A percentile compares a stretch with the other conserved stretches of the same genome.
Conservation (phyloP, 2,888 invertebrate species). For the Drosophila nigritarsus region DNA sequence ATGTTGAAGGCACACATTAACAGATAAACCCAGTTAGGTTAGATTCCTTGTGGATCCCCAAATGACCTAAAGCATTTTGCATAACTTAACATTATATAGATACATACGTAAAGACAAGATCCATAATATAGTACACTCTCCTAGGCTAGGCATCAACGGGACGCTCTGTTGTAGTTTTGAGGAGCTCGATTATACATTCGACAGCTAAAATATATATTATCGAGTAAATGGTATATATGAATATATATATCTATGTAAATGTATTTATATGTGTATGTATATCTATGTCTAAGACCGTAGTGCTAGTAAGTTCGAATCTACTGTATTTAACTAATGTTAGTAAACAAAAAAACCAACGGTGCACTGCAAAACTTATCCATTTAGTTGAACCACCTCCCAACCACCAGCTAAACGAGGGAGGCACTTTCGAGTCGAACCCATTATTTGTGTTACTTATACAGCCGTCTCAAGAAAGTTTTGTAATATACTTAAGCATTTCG, state of each 20-base stretch:
- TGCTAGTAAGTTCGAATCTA: conserved; percentile 66
- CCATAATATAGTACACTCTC: conserved; percentile 26
- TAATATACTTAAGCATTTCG: conserved; percentile 71
- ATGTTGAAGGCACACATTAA: conserved; percentile 43
- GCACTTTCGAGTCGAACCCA: conserved; percentile 8
- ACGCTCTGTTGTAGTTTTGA: conserved; percentile 35
- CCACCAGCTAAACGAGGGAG: neutral
- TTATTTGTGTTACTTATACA: conserved; percentile 30
- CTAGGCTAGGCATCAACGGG: conserved; percentile 42
- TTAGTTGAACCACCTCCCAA: conserved; percentile 9
- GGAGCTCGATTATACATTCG: conserved; percentile 43
- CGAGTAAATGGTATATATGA: conserved; percentile 31
- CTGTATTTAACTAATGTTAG: conserved; percentile 69
- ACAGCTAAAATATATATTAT: conserved; percentile 42
- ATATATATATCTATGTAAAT: conserved; percentile 58
- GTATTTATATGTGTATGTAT: conserved; percentile 63
- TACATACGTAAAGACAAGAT: conserved; percentile 30
- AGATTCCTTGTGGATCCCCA: conserved; percentile 6
- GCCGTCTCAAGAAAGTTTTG: conserved; percentile 42
- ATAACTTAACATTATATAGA: conserved; percentile 40
- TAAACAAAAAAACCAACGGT: conserved; percentile 46
- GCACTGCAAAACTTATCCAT: conserved; percentile 48
- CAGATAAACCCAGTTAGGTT: conserved; percentile 31
- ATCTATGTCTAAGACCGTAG: conserved; percentile 70
- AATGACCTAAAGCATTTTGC: conserved; percentile 26